Evolutionary conservation across 2,888 invertebrate genomes (phyloP), one percentile per base, ranked within the genome.

Genomic region (Apeira syringaria): DNA sequence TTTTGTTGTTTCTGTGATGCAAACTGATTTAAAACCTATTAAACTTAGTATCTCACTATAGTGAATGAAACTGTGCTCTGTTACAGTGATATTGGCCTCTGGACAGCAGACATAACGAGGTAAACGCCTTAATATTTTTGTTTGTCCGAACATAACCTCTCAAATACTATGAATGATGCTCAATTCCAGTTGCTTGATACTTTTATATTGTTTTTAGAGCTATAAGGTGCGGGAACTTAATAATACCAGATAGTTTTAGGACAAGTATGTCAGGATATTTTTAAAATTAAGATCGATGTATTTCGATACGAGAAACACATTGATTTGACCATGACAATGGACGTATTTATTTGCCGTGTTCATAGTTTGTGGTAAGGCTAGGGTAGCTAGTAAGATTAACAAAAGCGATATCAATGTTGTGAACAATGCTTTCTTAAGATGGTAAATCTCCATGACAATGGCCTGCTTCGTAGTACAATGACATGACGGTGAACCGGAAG

Each of bases 1-100:
- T 88, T 90, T 84, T 80, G 88, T 90, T 90, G 82, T 87, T 90
- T 88, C 80, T 89, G 90, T 90, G 82, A 87, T 82, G 83, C 90
- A 88, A 90, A 81, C 88, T 76, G 71, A 80, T 82, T 84, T 86
- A 73, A n/a, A 84, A 77, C 81, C 72, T 80, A 84, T 77, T 73
- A 79, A 80, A 78, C 76, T 67, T 71, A 75, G 71, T 62, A 70
- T 75, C 74, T 77, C 74, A 69, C 75, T 67, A 62, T 59, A 74
- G 86, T 86, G 82, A 77, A 76, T 69, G 50, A 74, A 79, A 74
- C 74, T 74, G 90, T 90, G 88, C 66, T 67, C 69, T 70, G 69
- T 71, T 76, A 74, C 61, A 77, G 84, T 86, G 87, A 69, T 80
- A 80, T 73, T 73, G 59, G 70, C 66, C 70, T 64, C 73, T 74